Evolutionary conservation across 64 coral and sea anemone genomes (phyloP).

Genomic region (Acropora tenuis): DNA sequence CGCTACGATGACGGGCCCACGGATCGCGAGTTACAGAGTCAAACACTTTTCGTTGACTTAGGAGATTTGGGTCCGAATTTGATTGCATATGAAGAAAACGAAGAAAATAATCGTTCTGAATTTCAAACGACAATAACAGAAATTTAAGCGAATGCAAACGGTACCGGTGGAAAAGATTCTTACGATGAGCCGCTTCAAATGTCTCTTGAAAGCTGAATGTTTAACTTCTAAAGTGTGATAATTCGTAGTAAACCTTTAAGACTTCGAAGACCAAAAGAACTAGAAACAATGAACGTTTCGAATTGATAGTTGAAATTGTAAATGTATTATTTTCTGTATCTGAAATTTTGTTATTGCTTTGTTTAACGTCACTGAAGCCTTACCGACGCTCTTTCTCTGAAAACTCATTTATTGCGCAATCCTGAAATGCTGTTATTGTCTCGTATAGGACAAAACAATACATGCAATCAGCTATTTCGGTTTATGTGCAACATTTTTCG

Average conservation of each 20-base stretch:
- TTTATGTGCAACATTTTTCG: background rate
- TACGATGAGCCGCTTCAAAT: background rate
- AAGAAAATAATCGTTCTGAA: background rate
- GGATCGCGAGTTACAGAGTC: background rate
- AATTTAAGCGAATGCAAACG: background rate
- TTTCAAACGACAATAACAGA: slow-evolving; percentile 12
- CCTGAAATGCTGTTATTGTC: background rate
- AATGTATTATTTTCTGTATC: background rate
- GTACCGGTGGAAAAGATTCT: background rate
- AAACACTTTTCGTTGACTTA: slow-evolving; percentile 26
- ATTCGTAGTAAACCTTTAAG: background rate
- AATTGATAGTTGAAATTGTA: background rate
- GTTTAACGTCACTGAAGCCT: background rate
- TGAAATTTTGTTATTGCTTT: background rate
- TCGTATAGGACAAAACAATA: background rate
- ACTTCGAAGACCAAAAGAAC: background rate
- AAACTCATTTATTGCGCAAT: background rate
- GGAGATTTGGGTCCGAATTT: slow-evolving; percentile 5
- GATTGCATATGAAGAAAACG: background rate
- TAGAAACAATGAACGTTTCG: no score
- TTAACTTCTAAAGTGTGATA: background rate
- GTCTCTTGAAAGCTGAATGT: background rate
- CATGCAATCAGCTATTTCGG: no score
- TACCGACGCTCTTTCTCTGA: background rate
- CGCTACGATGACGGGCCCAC: background rate